Evolutionary conservation across 2,113 vertebrate genomes (phyloP), one percentile per base, ranked within the genome.

Genomic region (Vireo altiloquus): DNA sequence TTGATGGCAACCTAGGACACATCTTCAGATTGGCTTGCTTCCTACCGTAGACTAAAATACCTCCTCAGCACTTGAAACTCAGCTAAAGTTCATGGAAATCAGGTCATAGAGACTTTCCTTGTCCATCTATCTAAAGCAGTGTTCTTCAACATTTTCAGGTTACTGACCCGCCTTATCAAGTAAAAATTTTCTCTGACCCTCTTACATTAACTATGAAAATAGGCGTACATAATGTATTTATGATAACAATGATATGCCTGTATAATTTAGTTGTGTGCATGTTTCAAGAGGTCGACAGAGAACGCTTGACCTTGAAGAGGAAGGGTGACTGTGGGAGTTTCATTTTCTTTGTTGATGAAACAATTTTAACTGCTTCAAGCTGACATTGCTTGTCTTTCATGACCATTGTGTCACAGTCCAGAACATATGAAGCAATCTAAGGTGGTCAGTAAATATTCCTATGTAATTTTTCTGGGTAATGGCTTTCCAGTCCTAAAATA

Each of bases 171-270:
- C 89, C 82, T 95, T 96, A 93, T 95, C 82, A 92, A 93, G 76
- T 92, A 88, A 96, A 96, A 96, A 92, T 93, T 96, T 96, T 92
- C 95, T 90, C 80, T 96, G 95, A 96, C 95, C 94, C 92, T 95
- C 94, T 90, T 97, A 95, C 91, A 97, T 97, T 95, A 94, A 97
- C 95, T 95, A 96, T 96, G 92, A 96, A 95, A 96, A 97, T 94
- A 92, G 27, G 86, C 39, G 33, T 97, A 93, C 92, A 92, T 97
- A 97, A 97, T 97, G 95, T 81, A 95, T 97, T 97, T 97, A 97
- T 96, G 90, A 92, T 90, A 95, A 95, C 96, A 95, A 75, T 89
- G 92, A 95, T 95, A 94, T 96, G 96, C 94, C 88, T 96, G 94
- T 95, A 97, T 97, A 96, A 95, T 97, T 96, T 92, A 94, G 85